Evolutionary conservation across 2,113 vertebrate genomes (phyloP), one percentile per base, ranked within the genome.

Genomic region (Anarhynchus alexandrinus): DNA sequence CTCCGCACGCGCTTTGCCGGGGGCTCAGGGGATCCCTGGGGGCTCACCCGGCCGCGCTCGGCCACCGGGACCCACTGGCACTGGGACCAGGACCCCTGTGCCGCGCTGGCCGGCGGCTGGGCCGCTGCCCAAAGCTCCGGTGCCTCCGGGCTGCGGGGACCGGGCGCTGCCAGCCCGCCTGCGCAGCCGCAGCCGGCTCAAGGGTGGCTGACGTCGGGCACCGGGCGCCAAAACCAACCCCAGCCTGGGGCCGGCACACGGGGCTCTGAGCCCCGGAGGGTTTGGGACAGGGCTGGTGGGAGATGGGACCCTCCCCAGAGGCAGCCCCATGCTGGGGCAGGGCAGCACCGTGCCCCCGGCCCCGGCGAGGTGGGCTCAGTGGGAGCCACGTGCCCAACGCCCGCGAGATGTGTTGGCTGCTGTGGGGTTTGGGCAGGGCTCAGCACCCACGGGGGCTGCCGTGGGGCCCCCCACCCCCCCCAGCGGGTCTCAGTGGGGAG

Each of bases 401-500:
- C 86, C 2, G 1, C 2, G 4, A 30, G 79, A 69, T 13, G 27
- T 3, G 5, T 20, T 26, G 4, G 78, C 32, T 17, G 30, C 57
- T 30, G 64, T 0, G 3, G 27, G 61, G 54, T 25, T 30, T 30
- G 42, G 74, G 40, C 55, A 51, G 54, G 47, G 36, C 54, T 67
- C 65, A 72, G 83, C 83, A 73, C 65, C 78, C 78, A 30, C 1
- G 25, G 83, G 49, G 70, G 69, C 86, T 2, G 4, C 38, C 1
- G 2, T 19, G 73, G 30, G 8, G 0, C 29, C 57, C 36, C 27
- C 43, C 5, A 2, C 61, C 92, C 61, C 29, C 82, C 92, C 92
- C 96, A 86, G 94, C 19, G 8, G 66, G 74, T 93, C 90, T 90
- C 87, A 93, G 78, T 81, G 90, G 95, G 78, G 87, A 97, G 69